Evolutionary conservation across 2,888 invertebrate genomes (phyloP).

Genomic region (Mimachlamys varia): DNA sequence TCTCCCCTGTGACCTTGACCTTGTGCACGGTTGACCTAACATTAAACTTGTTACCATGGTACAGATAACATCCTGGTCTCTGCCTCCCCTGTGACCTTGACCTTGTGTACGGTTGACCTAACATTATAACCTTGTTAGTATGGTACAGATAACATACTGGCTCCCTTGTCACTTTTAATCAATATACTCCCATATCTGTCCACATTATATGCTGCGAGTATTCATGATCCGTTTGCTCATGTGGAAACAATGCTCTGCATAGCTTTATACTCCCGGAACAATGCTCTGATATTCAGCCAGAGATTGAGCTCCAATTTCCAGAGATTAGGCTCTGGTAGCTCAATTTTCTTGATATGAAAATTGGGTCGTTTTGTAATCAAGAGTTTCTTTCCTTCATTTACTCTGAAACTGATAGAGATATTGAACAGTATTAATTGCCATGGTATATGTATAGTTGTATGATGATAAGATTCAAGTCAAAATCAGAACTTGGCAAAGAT

Average conservation of each 20-base stretch:
- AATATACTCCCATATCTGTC: not conserved
- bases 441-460: too few species aligned
- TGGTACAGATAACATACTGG: not conserved
- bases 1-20: not conserved
- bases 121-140: not conserved
- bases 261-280: not conserved
- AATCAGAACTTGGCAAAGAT: too few species aligned
- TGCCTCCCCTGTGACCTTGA: not conserved
- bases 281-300: too few species aligned
- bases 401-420: too few species aligned
- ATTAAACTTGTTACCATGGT: not conserved
- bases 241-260: not conserved
- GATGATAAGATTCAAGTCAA: too few species aligned
- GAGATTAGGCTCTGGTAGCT: too few species aligned
- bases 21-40: not conserved
- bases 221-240: conserved; percentile 2
- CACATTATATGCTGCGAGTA: not conserved
- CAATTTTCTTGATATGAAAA: too few species aligned
- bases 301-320: too few species aligned
- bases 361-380: too few species aligned
- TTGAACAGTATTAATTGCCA: too few species aligned
- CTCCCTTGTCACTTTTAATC: not conserved
- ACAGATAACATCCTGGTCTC: not conserved
- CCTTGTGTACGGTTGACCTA: not conserved
- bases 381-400: too few species aligned